Conservation (phyloP, 2,888 invertebrate species). For the Eupithecia inturbata region DNA sequence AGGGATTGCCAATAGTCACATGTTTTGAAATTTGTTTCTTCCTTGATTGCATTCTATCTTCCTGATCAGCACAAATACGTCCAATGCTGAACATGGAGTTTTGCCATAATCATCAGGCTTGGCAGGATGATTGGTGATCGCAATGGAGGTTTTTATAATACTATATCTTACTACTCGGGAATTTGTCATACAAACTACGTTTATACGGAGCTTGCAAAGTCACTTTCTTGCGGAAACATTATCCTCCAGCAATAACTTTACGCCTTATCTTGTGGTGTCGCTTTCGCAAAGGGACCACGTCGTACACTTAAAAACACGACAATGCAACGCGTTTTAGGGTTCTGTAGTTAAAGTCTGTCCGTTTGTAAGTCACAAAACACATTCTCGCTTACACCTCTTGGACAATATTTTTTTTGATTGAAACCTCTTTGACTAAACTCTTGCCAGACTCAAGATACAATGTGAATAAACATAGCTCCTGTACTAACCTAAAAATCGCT, state of each 20-base stretch:
- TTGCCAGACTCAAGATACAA: neutral
- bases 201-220: neutral
- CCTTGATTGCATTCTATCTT: too few relatives aligned
- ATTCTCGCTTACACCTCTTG: neutral
- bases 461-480: too few relatives aligned
- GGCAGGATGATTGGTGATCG: too few relatives aligned
- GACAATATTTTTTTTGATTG: neutral
- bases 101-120: too few relatives aligned
- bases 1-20: too few relatives aligned
- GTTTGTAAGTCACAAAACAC: neutral
- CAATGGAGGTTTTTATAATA: neutral
- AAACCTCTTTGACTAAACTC: neutral
- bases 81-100: too few relatives aligned
- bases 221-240: conserved; percentile 4
- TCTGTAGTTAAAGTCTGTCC: neutral
- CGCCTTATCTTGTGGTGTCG: conserved; percentile 19
- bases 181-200: neutral
- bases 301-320: conserved; percentile 29
- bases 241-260: conserved; percentile 26
- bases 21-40: too few relatives aligned
- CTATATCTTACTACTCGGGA: neutral
- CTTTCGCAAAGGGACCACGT: conserved; percentile 31
- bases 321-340: conserved; percentile 23
- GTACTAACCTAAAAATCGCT: too few relatives aligned
- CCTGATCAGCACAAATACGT: too few relatives aligned